Evolutionary conservation across 1,140 invertebrate genomes (phyloP).

Genomic region (Teleopsis dalmanni): DNA sequence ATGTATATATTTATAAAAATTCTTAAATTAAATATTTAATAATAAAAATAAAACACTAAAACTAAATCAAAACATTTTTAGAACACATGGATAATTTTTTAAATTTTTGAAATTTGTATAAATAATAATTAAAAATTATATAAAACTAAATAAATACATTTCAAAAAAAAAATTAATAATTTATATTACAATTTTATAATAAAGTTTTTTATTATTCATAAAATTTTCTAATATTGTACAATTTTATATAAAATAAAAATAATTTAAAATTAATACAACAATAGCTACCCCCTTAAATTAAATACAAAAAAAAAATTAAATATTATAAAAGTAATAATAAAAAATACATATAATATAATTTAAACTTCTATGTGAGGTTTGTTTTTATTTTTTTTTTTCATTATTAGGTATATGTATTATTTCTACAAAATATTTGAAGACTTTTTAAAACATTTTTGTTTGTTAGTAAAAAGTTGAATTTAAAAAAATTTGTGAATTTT

Average conservation of each 20-base stretch:
- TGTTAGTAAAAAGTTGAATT: no score
- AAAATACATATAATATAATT: not conserved
- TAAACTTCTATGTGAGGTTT: not conserved
- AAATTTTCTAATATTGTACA: not conserved
- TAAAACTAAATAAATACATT: not conserved
- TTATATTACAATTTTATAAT: not conserved
- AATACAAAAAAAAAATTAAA: slow-evolving; percentile 1
- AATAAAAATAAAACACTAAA: not conserved
- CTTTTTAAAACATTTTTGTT: no score
- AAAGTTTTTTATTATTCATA: not conserved
- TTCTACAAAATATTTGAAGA: no score
- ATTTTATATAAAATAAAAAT: slow-evolving; percentile 1
- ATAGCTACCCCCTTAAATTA: slow-evolving; percentile 14
- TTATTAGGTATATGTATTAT: not conserved
- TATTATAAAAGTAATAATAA: slow-evolving; percentile 1
- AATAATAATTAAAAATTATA: not conserved
- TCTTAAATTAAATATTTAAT: slow-evolving; percentile 2
- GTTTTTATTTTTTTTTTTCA: slow-evolving; percentile 5
- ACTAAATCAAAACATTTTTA: not conserved
- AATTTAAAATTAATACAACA: slow-evolving; percentile 1
- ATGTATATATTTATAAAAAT: slow-evolving; percentile 5
- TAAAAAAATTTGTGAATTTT: slow-evolving; percentile 8
- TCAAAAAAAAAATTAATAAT: not conserved
- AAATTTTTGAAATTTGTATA: not conserved
- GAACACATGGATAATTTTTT: no score